phyloP scores from a whole-genome alignment of 2,113 vertebrate genomes.

The Saimiri boliviensis region DNA sequence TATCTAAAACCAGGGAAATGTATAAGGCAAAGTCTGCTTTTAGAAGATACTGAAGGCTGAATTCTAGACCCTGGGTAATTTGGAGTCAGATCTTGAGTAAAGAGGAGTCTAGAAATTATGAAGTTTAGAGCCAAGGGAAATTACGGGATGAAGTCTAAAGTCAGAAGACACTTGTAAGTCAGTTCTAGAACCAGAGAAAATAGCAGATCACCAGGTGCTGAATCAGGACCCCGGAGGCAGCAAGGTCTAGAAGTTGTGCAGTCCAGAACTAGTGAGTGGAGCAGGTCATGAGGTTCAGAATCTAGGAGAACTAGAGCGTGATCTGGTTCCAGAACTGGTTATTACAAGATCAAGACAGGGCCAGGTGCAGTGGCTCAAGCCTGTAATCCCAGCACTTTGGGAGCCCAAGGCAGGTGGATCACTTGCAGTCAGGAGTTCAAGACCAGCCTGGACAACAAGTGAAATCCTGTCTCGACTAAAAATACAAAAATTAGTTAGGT shows the following conservation, averaged over 20 bases:
- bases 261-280: background rate
- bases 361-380: no score
- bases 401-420: no score
- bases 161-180: background rate
- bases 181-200: background rate
- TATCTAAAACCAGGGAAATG: background rate
- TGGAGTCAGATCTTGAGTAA: background rate
- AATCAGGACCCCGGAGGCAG: background rate
- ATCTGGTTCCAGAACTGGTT: background rate
- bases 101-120: background rate
- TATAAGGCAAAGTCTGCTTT: background rate
- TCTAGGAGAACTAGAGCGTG: background rate
- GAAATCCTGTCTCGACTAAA: no score
- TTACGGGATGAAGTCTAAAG: background rate
- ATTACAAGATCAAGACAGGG: no score
- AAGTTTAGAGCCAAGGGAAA: background rate
- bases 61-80: background rate
- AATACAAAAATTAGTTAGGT: no score
- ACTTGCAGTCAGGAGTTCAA: no score
- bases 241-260: background rate
- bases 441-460: no score
- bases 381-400: no score
- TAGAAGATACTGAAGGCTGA: background rate
- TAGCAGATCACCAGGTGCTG: background rate
- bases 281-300: background rate